These are phyloP conservation scores for Portevinia maculata DNA, from an alignment of 2,888 invertebrate species.

Conservation along the genomic window DNA sequence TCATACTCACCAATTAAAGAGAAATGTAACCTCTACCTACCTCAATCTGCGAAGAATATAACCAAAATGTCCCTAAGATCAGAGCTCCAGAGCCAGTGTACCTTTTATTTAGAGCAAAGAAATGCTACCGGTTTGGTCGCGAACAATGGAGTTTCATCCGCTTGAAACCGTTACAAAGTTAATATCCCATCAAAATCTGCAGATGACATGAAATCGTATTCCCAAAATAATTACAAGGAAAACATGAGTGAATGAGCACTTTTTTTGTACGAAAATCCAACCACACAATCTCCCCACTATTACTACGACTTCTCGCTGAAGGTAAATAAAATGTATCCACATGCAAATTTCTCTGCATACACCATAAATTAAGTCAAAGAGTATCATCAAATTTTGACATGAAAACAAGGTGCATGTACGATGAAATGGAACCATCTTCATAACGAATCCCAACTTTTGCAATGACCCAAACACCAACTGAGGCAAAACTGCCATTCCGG, in stretches of 20 bases:
- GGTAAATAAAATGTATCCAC: conserved; percentile 29
- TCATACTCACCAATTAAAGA: too few species aligned
- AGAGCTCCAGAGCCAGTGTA: too few species aligned
- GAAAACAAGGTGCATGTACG: conserved; percentile 64
- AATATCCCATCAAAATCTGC: too few species aligned
- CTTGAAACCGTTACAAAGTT: too few species aligned
- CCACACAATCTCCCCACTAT: not conserved
- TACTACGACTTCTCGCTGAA: not conserved
- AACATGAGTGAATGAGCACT: conserved; percentile 35
- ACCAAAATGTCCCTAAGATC: too few species aligned
- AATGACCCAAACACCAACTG: conserved; percentile 66
- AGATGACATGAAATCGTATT: too few species aligned
- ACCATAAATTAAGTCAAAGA: conserved; percentile 68
- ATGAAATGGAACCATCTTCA: conserved; percentile 45
- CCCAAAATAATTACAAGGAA: not conserved
- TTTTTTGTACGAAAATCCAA: not conserved
- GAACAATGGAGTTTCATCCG: too few species aligned
- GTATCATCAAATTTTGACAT: conserved; percentile 70
- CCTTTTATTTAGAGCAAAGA: too few species aligned
- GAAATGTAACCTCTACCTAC: too few species aligned
- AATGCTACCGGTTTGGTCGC: too few species aligned
- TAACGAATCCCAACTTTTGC: conserved; percentile 22
- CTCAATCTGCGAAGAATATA: too few species aligned
- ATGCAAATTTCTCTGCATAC: conserved; percentile 46
- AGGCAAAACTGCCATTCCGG: conserved; percentile 57